Evolutionary conservation across 1,140 invertebrate genomes (phyloP).

Genomic region (Mercenaria mercenaria): DNA sequence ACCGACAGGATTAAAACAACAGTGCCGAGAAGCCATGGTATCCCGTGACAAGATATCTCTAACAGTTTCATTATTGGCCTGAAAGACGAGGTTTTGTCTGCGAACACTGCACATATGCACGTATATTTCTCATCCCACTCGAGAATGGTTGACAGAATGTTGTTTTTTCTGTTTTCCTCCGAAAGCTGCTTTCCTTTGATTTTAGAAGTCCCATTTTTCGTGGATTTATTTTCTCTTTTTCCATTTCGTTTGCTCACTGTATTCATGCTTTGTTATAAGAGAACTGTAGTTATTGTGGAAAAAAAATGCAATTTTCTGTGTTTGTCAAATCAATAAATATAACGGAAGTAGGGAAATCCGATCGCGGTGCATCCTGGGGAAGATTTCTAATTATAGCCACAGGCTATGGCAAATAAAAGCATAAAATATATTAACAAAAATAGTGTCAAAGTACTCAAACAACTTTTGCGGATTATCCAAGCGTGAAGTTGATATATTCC

Average conservation of each 20-base stretch:
- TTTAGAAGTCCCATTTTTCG: background rate
- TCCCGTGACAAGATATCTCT: conserved; percentile 96
- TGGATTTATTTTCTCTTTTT: background rate
- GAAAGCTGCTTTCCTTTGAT: background rate
- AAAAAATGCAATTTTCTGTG: too few relatives aligned
- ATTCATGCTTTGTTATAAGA: too few relatives aligned
- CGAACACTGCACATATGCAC: conserved; percentile 78
- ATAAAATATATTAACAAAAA: conserved; percentile 50
- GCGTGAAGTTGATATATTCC: too few relatives aligned
- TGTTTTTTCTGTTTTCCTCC: background rate
- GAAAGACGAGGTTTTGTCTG: conserved; percentile 73
- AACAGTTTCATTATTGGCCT: conserved; percentile 85
- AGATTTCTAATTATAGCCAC: conserved; percentile 52
- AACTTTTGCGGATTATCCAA: background rate
- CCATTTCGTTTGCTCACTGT: background rate
- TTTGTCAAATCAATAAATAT: conserved; percentile 44
- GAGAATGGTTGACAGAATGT: conserved; percentile 62
- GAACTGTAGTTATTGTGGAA: too few relatives aligned
- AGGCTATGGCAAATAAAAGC: conserved; percentile 15
- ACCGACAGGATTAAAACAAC: conserved; percentile 92
- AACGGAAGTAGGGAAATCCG: conserved; percentile 63
- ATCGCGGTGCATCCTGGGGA: conserved; percentile 53
- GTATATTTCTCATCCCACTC: conserved; percentile 71
- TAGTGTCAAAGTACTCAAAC: background rate
- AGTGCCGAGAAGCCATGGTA: conserved; percentile 92